Conservation (phyloP, 2,113 vertebrate species). For the Clarias magur region DNA sequence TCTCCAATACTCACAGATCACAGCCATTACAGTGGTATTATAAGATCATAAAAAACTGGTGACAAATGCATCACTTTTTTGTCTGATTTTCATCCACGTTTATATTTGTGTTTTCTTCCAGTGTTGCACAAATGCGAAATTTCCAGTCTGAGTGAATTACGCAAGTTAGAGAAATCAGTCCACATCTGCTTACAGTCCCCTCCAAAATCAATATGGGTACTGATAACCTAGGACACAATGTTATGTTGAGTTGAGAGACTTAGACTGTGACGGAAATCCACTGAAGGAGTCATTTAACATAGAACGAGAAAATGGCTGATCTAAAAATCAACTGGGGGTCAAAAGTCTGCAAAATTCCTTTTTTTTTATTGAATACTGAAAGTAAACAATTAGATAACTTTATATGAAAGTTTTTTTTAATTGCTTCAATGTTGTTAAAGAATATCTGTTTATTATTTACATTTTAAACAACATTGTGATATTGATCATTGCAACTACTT, state of each 20-base stretch:
- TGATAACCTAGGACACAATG: constrained; percentile 12
- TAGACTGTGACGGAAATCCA: not conserved
- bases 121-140: constrained; percentile 15
- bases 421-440: not conserved
- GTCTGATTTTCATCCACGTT: not conserved
- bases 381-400: not conserved
- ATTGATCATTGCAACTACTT: not conserved
- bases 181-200: not conserved
- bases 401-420: not conserved
- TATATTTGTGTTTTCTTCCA: constrained; percentile 1
- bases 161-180: constrained; percentile 2
- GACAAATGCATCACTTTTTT: not conserved
- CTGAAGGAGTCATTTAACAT: not conserved
- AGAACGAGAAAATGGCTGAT: too few relatives aligned
- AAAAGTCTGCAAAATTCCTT: not conserved
- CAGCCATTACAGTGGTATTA: not conserved
- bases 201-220: constrained; percentile 31
- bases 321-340: not conserved
- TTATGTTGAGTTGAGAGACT: not conserved
- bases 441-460: not conserved
- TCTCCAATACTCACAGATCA: not conserved
- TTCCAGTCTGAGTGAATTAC: constrained; percentile 9
- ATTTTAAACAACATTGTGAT: not conserved
- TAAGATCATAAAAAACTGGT: not conserved
- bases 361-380: not conserved